Evolutionary conservation across 2,888 invertebrate genomes (phyloP).

Genomic region (Apamea anceps): DNA sequence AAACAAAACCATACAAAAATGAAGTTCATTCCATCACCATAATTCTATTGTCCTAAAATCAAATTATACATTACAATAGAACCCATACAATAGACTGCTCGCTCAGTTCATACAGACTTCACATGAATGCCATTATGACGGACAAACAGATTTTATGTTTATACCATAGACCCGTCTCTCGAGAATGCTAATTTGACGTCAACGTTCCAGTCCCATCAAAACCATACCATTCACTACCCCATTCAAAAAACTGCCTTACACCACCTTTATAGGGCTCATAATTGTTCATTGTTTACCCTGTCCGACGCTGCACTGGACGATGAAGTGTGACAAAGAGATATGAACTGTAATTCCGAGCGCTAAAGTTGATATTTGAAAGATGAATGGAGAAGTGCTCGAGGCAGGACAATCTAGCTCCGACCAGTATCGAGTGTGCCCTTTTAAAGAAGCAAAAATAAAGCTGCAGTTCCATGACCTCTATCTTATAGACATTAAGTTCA

Average conservation of each 20-base stretch:
- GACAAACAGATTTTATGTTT: conserved; percentile 69
- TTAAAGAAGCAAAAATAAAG: conserved; percentile 71
- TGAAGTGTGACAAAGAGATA: conserved; percentile 60
- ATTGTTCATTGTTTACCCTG: conserved; percentile 44
- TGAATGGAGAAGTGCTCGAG: conserved; percentile 65
- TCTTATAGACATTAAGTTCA: conserved; percentile 58
- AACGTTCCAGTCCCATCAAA: conserved; percentile 74
- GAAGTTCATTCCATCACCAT: conserved; percentile 9
- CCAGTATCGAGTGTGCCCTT: conserved; percentile 77
- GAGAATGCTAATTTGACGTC: conserved; percentile 81
- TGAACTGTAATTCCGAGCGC: conserved; percentile 63
- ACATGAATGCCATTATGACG: conserved; percentile 66
- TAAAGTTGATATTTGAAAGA: conserved; percentile 69
- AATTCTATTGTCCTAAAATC: conserved; percentile 51
- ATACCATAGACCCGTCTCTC: conserved; percentile 72
- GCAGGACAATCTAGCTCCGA: conserved; percentile 79
- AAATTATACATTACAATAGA: conserved; percentile 59
- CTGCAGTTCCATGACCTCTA: conserved; percentile 60
- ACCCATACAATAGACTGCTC: conserved; percentile 32
- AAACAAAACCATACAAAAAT: conserved; percentile 38
- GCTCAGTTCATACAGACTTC: conserved; percentile 52
- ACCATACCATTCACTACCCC: conserved; percentile 60
- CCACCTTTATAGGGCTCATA: conserved; percentile 49
- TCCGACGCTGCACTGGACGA: conserved; percentile 65
- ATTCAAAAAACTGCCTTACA: conserved; percentile 64